Evolutionary conservation across 2,797 vertebrate species (phyloP).

Genomic region (Aphelocoma californica): DNA sequence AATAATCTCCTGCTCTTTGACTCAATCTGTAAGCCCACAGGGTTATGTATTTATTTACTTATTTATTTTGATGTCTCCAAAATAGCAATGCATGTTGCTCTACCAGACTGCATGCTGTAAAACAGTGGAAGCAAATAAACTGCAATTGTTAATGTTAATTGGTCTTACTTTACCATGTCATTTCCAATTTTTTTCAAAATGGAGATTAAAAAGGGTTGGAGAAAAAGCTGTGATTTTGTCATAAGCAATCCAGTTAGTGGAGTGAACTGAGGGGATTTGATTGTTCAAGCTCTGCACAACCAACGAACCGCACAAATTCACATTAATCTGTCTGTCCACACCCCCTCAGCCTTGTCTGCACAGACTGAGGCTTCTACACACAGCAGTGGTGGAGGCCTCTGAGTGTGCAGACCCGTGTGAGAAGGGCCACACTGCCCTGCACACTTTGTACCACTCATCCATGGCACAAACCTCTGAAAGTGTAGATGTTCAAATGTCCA

Average conservation of each 20-base stretch:
- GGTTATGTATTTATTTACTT: constrained; percentile 58
- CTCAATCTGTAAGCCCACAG: constrained; percentile 50
- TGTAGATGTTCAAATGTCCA: rapidly evolving
- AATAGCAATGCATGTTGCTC: not conserved
- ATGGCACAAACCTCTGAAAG: not conserved
- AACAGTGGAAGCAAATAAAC: constrained; percentile 42
- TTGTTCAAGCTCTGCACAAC: constrained; percentile 1
- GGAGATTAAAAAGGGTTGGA: constrained; percentile 48
- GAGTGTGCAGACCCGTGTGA: not conserved
- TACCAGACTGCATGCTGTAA: constrained; percentile 19
- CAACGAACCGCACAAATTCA: constrained; percentile 23
- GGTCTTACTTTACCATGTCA: constrained; percentile 57
- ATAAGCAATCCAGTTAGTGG: constrained; percentile 41
- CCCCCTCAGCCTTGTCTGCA: not conserved
- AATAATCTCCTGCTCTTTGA: constrained; percentile 59
- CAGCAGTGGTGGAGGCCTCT: rapidly evolving
- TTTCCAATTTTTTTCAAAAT: constrained; percentile 61
- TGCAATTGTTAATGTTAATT: constrained; percentile 61
- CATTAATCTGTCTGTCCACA: constrained; percentile 26
- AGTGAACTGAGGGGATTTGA: constrained; percentile 42
- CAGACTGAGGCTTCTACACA: not conserved
- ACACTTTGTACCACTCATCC: not conserved
- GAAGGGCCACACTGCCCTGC: not conserved
- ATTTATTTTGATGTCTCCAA: constrained; percentile 60
- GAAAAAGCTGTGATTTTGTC: constrained; percentile 63